phyloP scores from a whole-genome alignment of 2,797 vertebrate species.

The Brotogeris chrysoptera region DNA sequence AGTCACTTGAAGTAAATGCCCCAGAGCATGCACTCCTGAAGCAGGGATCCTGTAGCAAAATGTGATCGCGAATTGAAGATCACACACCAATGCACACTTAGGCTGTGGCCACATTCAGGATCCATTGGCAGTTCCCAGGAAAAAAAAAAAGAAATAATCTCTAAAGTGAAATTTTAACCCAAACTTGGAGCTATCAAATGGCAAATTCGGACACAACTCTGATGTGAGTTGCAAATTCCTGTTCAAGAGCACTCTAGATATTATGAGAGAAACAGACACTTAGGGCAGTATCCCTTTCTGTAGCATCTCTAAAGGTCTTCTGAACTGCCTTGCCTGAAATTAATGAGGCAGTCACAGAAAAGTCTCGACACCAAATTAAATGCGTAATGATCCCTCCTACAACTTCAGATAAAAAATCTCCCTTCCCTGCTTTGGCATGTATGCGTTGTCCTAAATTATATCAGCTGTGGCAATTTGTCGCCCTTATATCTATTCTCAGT shows the following conservation, averaged over 20 bases:
- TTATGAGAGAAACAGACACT: background rate
- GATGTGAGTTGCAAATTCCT: background rate
- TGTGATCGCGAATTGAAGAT: background rate
- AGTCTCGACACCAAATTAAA: background rate
- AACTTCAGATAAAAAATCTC: background rate
- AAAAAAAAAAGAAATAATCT: background rate
- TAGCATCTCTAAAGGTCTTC: background rate
- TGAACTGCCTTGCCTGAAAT: background rate
- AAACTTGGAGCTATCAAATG: background rate
- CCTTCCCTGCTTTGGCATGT: background rate
- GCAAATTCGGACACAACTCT: background rate
- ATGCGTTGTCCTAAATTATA: background rate
- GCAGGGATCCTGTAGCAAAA: background rate
- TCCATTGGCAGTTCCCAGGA: background rate
- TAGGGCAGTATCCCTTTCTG: background rate
- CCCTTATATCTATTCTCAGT: background rate
- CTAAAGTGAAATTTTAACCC: background rate
- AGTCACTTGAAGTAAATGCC: background rate
- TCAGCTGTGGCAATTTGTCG: background rate
- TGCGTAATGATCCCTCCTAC: background rate
- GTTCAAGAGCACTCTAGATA: background rate
- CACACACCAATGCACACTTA: background rate
- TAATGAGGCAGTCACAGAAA: background rate
- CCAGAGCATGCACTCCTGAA: accelerated
- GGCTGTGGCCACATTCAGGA: background rate